Conservation (phyloP, 2,113 vertebrate species). For the Ranitomeya variabilis region DNA sequence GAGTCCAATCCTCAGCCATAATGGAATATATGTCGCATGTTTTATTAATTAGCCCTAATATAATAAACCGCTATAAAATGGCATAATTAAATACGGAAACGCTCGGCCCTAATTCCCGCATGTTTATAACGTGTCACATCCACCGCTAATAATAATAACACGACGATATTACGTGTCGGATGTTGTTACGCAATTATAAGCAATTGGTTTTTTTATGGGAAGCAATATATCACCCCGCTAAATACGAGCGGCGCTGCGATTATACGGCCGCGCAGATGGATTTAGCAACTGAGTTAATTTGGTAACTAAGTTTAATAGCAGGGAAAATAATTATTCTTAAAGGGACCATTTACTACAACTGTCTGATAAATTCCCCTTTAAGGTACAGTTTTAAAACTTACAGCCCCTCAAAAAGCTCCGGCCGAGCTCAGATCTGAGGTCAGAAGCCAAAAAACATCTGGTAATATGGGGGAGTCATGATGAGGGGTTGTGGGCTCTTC, state of each 20-base stretch:
- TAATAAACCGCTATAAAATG: constrained; percentile 19
- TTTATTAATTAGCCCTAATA: constrained; percentile 36
- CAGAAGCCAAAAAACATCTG: too few species aligned
- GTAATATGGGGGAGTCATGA: too few species aligned
- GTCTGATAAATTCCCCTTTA: too few species aligned
- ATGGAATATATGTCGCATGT: constrained; percentile 30
- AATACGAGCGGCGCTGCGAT: constrained; percentile 1
- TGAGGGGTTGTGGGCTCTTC: too few species aligned
- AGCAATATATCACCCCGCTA: constrained; percentile 6
- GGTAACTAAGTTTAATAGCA: neutral
- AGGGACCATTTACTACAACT: neutral
- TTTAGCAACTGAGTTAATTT: neutral
- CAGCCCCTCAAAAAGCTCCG: too few species aligned
- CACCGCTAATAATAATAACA: constrained; percentile 26
- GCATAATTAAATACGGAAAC: constrained; percentile 32
- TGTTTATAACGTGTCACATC: constrained; percentile 25
- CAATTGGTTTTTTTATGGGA: constrained; percentile 23
- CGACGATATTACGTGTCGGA: constrained; percentile 22
- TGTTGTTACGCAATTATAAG: constrained; percentile 40
- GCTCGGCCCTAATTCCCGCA: constrained; percentile 9
- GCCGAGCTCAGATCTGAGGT: too few species aligned
- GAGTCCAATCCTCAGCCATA: constrained; percentile 12
- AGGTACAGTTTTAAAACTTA: too few species aligned
- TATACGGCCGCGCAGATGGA: neutral
- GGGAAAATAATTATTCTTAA: neutral